These are phyloP conservation scores for Bradypus variegatus DNA, from an alignment of 2,797 vertebrate genomes.

Conservation along the genomic window DNA sequence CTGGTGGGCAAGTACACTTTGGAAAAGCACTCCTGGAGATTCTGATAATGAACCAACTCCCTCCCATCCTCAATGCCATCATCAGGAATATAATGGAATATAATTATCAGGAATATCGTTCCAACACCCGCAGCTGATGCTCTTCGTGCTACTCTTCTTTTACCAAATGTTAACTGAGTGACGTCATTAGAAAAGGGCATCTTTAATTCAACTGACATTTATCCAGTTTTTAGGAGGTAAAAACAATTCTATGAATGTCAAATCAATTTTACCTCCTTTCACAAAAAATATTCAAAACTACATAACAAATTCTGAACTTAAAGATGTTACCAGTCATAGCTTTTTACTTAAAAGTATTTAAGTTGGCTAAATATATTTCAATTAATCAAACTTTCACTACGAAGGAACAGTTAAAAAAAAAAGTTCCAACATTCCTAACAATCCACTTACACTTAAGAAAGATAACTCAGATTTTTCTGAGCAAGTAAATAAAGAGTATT, in stretches of 20 bases:
- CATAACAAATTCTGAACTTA: slow-evolving; percentile 25
- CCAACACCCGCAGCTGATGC: not conserved
- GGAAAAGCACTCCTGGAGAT: slow-evolving; percentile 20
- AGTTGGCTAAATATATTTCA: slow-evolving; percentile 37
- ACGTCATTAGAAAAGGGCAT: slow-evolving; percentile 39
- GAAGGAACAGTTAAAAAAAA: not conserved
- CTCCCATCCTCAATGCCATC: not conserved
- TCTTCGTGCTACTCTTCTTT: not conserved
- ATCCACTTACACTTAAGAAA: slow-evolving; percentile 29
- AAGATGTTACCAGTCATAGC: slow-evolving; percentile 21
- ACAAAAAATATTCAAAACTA: slow-evolving; percentile 36
- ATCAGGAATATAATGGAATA: slow-evolving; percentile 1
- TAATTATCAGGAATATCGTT: not conserved
- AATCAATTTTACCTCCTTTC: slow-evolving; percentile 39
- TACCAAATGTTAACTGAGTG: slow-evolving; percentile 23
- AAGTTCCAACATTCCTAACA: slow-evolving; percentile 42
- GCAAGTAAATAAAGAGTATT: slow-evolving; percentile 37
- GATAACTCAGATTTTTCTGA: slow-evolving; percentile 28
- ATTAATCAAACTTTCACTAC: slow-evolving; percentile 45
- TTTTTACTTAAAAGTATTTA: slow-evolving; percentile 42
- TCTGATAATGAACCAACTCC: not conserved
- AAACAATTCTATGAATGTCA: slow-evolving; percentile 44
- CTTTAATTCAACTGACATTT: slow-evolving; percentile 42
- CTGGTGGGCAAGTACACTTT: not conserved
- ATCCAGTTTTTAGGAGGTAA: slow-evolving; percentile 40